Percentiles rank a stretch among this genome's conserved stretches.
Conservation (phyloP, 2,888 invertebrate genomes). For the Conus canariensis region DNA sequence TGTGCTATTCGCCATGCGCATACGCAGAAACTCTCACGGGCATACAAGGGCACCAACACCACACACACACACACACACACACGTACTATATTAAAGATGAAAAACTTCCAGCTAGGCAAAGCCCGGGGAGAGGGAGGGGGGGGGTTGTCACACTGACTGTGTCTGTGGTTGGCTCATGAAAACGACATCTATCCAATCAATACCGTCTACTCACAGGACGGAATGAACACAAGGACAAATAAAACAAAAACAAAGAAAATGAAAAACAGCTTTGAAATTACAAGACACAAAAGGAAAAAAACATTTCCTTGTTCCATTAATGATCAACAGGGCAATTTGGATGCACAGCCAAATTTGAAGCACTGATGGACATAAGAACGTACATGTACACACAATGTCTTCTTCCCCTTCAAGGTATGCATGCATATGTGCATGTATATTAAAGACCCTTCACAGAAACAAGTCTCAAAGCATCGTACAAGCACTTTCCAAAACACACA, state of each 20-base stretch:
- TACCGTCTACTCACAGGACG: background rate
- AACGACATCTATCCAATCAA: background rate
- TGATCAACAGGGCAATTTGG: background rate
- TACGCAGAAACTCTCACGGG: too few species aligned
- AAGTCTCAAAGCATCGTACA: background rate
- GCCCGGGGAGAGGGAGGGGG: too few species aligned
- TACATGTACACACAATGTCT: too few species aligned
- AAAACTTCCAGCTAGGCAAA: too few species aligned
- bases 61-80: too few species aligned
- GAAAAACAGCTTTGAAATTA: background rate
- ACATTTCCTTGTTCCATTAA: background rate
- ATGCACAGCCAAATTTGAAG: background rate
- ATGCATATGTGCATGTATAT: background rate
- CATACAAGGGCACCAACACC: too few species aligned
- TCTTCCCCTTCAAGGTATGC: too few species aligned
- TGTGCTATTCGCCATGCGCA: too few species aligned
- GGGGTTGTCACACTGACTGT: too few species aligned
- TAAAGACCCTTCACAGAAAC: background rate
- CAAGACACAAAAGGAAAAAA: too few species aligned
- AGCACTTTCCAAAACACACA: too few species aligned
- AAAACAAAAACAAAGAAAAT: background rate
- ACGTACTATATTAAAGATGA: too few species aligned
- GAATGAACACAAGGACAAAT: background rate
- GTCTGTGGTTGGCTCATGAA: background rate
- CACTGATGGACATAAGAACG: background rate